These are phyloP conservation scores for Hippoglossus hippoglossus DNA, from an alignment of 2,797 vertebrate genomes.

Conservation along the genomic window DNA sequence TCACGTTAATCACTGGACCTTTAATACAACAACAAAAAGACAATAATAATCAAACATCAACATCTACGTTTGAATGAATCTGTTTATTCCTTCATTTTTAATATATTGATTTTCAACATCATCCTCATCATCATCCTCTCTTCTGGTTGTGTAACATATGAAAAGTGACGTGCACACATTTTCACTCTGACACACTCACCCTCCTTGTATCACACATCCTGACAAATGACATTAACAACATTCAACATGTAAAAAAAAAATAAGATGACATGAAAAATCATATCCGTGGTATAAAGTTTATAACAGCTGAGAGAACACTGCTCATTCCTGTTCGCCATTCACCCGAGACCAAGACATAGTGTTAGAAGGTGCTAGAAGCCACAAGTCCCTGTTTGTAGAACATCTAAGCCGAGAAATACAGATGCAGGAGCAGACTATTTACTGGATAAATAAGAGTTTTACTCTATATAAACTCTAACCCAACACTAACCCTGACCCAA, in stretches of 20 bases:
- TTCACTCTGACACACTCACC: slow-evolving; percentile 17
- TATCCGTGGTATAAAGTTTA: slow-evolving; percentile 39
- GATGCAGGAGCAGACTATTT: slow-evolving; percentile 15
- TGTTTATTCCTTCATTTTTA: slow-evolving; percentile 67
- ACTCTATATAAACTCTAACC: too few species aligned
- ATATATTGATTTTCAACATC: slow-evolving; percentile 45
- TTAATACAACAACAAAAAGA: background rate
- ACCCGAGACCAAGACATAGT: slow-evolving; percentile 46
- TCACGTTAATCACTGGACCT: too few species aligned
- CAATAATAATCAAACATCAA: background rate
- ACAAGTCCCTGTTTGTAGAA: slow-evolving; percentile 13
- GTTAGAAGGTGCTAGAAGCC: slow-evolving; percentile 56
- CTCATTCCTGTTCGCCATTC: slow-evolving; percentile 16
- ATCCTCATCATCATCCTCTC: slow-evolving; percentile 44
- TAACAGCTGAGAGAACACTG: slow-evolving; percentile 17
- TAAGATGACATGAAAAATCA: slow-evolving; percentile 31
- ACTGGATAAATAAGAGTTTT: background rate
- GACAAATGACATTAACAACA: slow-evolving; percentile 12
- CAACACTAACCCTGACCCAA: too few species aligned
- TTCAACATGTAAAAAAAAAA: slow-evolving; percentile 44
- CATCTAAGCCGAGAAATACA: background rate
- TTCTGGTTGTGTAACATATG: slow-evolving; percentile 26
- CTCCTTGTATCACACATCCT: slow-evolving; percentile 13
- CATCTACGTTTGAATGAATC: slow-evolving; percentile 5
- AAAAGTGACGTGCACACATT: slow-evolving; percentile 44